A percentile compares a stretch with the other conserved stretches of the same genome.
phyloP scores from a whole-genome alignment of 2,113 vertebrate species.

The Vicugna pacos region DNA sequence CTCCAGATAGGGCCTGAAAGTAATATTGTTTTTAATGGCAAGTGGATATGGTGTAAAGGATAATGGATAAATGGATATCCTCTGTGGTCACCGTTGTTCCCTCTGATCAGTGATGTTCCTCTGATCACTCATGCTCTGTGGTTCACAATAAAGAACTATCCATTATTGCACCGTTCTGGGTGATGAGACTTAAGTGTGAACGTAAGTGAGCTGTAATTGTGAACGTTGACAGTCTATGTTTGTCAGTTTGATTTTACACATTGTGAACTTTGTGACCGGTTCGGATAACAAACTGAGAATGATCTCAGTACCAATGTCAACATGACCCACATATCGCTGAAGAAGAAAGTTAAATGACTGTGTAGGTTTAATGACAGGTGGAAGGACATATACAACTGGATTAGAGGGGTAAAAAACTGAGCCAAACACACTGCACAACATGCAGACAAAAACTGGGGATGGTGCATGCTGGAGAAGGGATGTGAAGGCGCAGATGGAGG shows the following conservation, averaged over 20 bases:
- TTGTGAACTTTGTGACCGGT: neutral
- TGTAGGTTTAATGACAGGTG: neutral
- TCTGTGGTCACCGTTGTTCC: neutral
- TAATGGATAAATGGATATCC: neutral
- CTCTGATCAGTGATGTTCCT: neutral
- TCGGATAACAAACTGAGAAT: neutral
- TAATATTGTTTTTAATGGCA: neutral
- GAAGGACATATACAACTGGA: neutral
- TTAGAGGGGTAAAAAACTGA: neutral
- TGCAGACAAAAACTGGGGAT: neutral
- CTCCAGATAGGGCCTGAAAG: neutral
- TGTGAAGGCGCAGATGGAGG: neutral
- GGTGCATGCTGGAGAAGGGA: neutral
- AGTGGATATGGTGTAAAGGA: neutral
- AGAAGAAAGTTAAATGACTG: neutral
- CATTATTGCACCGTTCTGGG: neutral
- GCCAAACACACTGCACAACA: neutral
- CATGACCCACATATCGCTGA: neutral
- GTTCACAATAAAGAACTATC: neutral
- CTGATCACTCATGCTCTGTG: neutral
- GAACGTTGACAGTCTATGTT: neutral
- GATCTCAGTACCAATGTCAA: neutral
- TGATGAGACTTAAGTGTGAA: neutral
- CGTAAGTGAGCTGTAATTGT: neutral
- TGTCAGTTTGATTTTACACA: slow-evolving; percentile 5